Conservation (phyloP, 2,113 vertebrate species). For the Prionailurus viverrinus region DNA sequence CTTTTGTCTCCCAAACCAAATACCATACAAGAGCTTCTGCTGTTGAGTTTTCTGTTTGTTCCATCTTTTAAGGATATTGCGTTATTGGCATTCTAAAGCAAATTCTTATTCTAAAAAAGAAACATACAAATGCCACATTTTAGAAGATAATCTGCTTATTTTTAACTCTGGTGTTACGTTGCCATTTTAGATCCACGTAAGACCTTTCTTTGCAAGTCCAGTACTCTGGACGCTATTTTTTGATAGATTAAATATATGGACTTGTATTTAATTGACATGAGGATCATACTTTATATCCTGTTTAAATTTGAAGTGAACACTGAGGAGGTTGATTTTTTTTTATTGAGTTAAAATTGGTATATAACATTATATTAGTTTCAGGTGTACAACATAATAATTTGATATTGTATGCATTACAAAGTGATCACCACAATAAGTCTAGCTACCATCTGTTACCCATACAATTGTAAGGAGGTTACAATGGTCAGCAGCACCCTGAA, state of each 20-base stretch:
- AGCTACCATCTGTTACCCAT: not conserved
- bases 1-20: constrained; percentile 51
- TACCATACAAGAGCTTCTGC: not conserved
- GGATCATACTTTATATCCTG: not conserved
- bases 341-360: not conserved
- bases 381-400: not conserved
- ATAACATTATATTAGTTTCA: not conserved
- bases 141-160: constrained; percentile 49
- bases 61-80: constrained; percentile 22
- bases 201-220: constrained; percentile 56
- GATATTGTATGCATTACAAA: not conserved
- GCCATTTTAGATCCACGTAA: not conserved
- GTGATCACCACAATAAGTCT: not conserved
- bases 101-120: constrained; percentile 35
- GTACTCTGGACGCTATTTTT: constrained; percentile 39
- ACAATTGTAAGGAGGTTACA: not conserved
- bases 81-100: constrained; percentile 46
- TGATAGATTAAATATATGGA: constrained; percentile 6
- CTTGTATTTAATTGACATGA: constrained; percentile 48
- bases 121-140: constrained; percentile 16
- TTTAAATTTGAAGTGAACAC: constrained; percentile 55
- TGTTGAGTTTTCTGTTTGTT: not conserved
- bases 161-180: constrained; percentile 47
- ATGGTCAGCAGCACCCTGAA: constrained; percentile 56
- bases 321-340: not conserved